phyloP scores from a whole-genome alignment of 2,797 vertebrate genomes.

The Myotis findleyi region DNA sequence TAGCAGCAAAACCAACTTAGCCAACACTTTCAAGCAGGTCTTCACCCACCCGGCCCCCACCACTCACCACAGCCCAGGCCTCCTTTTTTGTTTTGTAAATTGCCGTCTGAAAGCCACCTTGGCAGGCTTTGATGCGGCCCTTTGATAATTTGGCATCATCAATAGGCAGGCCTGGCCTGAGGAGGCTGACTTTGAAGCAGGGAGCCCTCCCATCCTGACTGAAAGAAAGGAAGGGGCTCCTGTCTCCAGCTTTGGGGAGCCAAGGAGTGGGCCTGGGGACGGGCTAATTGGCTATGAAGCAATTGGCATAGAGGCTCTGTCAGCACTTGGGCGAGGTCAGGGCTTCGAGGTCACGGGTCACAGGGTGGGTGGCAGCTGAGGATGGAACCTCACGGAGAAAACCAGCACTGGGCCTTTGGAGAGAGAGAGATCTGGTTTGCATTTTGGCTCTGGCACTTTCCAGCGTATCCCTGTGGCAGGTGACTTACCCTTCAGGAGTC shows the following conservation, averaged over 20 bases:
- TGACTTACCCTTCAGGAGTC: neutral
- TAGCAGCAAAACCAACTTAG: slow-evolving; percentile 39
- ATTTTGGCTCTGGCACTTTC: neutral
- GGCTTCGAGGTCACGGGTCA: neutral
- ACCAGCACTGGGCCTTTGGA: fast-evolving
- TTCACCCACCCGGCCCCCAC: slow-evolving; percentile 78
- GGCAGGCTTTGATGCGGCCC: slow-evolving; percentile 89
- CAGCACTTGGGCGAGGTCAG: neutral
- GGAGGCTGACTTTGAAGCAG: slow-evolving; percentile 39
- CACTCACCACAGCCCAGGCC: slow-evolving; percentile 66
- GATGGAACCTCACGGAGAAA: neutral
- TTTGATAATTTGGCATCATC: slow-evolving; percentile 75
- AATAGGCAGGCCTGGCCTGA: slow-evolving; percentile 36
- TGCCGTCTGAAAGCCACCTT: slow-evolving; percentile 83
- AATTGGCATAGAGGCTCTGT: neutral
- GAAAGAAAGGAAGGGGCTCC: neutral
- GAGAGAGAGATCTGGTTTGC: too few species aligned
- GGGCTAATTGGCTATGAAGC: neutral
- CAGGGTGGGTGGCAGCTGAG: neutral
- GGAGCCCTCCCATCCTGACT: neutral
- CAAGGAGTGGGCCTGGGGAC: neutral
- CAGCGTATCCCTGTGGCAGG: neutral
- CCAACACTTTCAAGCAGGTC: slow-evolving; percentile 70
- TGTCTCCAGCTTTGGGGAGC: neutral
- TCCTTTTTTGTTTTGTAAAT: slow-evolving; percentile 83